Percentiles rank a stretch among this genome's conserved stretches.
phyloP scores from a whole-genome alignment of 2,113 vertebrate genomes.

The Sturnira hondurensis region DNA sequence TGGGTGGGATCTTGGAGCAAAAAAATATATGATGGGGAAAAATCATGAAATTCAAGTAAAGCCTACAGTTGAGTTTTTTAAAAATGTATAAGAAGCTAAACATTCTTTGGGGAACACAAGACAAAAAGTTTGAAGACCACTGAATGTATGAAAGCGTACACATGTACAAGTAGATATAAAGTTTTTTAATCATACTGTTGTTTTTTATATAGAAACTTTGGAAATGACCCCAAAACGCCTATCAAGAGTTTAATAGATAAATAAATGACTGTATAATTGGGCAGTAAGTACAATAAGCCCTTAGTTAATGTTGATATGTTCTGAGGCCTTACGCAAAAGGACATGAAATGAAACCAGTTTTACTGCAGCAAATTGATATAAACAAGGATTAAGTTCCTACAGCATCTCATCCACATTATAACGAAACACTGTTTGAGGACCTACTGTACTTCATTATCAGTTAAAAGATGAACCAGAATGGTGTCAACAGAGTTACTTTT shows the following conservation, averaged over 20 bases:
- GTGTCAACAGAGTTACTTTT: background rate
- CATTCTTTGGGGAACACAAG: background rate
- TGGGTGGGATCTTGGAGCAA: background rate
- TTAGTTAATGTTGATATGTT: background rate
- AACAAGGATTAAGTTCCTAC: background rate
- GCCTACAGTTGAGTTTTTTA: background rate
- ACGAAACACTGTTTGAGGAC: background rate
- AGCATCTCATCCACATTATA: background rate
- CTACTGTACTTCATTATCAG: background rate
- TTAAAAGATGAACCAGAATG: background rate
- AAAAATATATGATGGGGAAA: background rate
- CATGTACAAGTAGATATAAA: background rate
- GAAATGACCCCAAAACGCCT: background rate
- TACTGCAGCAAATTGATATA: background rate
- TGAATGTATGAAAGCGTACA: background rate
- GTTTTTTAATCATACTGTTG: background rate
- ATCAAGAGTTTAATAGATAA: background rate
- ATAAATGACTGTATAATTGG: background rate
- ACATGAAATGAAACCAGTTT: background rate
- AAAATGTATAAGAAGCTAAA: background rate
- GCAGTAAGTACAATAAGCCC: background rate
- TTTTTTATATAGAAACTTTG: background rate
- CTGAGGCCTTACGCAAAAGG: background rate
- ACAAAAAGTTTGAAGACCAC: background rate
- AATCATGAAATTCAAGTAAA: background rate